Percentiles rank a stretch among this genome's conserved stretches.
Evolutionary conservation across 2,797 vertebrate species (phyloP).

Genomic region (Siniperca obscura): DNA sequence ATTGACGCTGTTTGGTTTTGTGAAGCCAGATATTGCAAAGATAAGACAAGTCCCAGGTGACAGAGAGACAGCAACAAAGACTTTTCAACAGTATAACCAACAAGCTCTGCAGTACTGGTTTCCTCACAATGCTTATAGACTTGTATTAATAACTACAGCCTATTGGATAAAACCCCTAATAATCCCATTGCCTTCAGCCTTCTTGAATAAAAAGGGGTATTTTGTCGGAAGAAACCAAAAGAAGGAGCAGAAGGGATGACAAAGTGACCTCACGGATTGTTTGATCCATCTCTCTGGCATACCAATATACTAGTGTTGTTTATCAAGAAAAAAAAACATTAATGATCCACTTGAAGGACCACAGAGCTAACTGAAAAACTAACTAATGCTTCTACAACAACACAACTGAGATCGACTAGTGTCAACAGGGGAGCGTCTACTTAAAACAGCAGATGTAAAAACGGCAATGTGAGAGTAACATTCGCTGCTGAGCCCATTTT

Average conservation of each 20-base stretch:
- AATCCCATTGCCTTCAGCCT: background rate
- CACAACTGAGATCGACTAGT: background rate
- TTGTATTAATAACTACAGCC: background rate
- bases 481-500: background rate
- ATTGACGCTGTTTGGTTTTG: conserved; percentile 23
- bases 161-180: background rate
- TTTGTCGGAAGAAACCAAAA: background rate
- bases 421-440: conserved; percentile 9
- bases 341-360: conserved; percentile 18
- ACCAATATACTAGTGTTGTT: conserved; percentile 26
- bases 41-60: conserved; percentile 19
- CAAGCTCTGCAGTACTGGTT: background rate
- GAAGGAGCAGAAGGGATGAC: background rate
- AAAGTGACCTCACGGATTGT: background rate
- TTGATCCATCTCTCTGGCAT: background rate
- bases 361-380: background rate
- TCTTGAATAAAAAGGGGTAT: background rate
- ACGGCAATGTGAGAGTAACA: background rate
- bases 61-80: conserved; percentile 5
- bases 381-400: background rate
- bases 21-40: conserved; percentile 37
- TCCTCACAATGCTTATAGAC: background rate
- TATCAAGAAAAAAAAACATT: conserved; percentile 14
- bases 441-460: conserved; percentile 24
- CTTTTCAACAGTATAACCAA: background rate